These are phyloP conservation scores for Platycercus adscitus DNA, from an alignment of 2,113 vertebrate genomes.

Conservation along the genomic window DNA sequence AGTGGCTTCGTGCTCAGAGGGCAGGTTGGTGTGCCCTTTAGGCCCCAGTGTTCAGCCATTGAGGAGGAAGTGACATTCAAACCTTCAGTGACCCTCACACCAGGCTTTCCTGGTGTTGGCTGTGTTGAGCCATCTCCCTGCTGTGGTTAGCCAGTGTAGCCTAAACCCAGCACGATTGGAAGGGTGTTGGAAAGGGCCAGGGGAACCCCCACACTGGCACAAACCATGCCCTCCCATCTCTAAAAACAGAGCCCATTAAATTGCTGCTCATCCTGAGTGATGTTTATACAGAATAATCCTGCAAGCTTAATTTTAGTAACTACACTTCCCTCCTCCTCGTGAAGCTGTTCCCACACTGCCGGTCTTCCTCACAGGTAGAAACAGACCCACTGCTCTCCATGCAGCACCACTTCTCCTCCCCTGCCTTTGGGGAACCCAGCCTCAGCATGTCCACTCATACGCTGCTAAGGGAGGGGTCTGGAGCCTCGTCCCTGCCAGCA, in stretches of 20 bases:
- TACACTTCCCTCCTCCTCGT: background rate
- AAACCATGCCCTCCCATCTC: fast-evolving
- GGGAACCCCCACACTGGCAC: fast-evolving
- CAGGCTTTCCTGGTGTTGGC: fast-evolving
- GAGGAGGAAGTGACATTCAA: fast-evolving
- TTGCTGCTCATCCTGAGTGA: background rate
- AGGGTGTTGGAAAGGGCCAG: background rate
- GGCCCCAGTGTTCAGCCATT: fast-evolving
- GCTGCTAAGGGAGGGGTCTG: fast-evolving
- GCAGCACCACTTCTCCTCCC: background rate
- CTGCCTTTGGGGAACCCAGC: fast-evolving
- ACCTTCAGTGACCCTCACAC: fast-evolving
- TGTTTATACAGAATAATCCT: background rate
- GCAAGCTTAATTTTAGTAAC: background rate
- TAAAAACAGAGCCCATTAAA: background rate
- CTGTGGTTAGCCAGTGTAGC: fast-evolving
- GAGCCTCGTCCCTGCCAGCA: background rate
- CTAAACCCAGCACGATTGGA: fast-evolving
- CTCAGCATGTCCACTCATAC: too few relatives aligned
- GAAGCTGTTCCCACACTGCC: background rate
- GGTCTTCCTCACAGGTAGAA: fast-evolving
- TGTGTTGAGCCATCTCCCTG: fast-evolving
- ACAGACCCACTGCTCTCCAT: fast-evolving
- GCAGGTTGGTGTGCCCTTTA: background rate
- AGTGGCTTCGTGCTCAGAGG: background rate